These are phyloP conservation scores for Oryzias celebensis DNA, from an alignment of 2,113 vertebrate genomes.

Conservation along the genomic window DNA sequence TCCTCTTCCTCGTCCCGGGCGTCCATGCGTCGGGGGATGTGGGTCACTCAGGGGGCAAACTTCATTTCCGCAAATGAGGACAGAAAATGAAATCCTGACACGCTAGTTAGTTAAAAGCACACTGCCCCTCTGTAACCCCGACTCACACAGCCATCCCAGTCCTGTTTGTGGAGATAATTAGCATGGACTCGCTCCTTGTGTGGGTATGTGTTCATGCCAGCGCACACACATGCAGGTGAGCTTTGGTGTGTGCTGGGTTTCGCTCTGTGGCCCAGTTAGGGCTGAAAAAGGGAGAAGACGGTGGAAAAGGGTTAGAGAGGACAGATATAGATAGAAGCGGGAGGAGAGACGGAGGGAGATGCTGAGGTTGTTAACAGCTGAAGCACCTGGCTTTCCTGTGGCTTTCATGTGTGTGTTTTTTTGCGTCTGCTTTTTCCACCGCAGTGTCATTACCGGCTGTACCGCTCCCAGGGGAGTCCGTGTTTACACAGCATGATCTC, in stretches of 20 bases:
- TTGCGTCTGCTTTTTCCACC: conserved; percentile 45
- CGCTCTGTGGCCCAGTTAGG: conserved; percentile 68
- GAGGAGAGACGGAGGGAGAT: conserved; percentile 19
- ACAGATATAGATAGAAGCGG: conserved; percentile 56
- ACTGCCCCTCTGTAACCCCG: conserved; percentile 41
- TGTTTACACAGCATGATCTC: conserved; percentile 72
- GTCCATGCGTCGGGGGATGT: conserved; percentile 47
- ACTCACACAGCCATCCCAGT: conserved; percentile 32
- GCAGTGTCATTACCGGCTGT: conserved; percentile 73
- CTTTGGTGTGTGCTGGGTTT: conserved; percentile 23
- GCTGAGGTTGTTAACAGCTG: conserved; percentile 41
- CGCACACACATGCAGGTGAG: conserved; percentile 2
- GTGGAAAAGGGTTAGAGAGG: conserved; percentile 40
- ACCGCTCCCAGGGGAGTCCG: conserved; percentile 60
- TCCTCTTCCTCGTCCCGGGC: conserved; percentile 6
- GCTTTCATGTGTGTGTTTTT: conserved; percentile 11
- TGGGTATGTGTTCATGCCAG: conserved; percentile 27
- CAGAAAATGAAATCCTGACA: conserved; percentile 67
- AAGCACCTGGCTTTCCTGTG: conserved; percentile 22
- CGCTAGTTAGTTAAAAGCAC: conserved; percentile 55
- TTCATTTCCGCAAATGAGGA: conserved; percentile 73
- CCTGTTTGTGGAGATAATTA: conserved; percentile 74
- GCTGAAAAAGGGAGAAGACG: conserved; percentile 59
- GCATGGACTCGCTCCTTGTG: conserved; percentile 37
- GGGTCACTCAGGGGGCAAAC: conserved; percentile 60